Evolutionary conservation across 2,797 vertebrate species (phyloP).

Genomic region (Platalea minor): DNA sequence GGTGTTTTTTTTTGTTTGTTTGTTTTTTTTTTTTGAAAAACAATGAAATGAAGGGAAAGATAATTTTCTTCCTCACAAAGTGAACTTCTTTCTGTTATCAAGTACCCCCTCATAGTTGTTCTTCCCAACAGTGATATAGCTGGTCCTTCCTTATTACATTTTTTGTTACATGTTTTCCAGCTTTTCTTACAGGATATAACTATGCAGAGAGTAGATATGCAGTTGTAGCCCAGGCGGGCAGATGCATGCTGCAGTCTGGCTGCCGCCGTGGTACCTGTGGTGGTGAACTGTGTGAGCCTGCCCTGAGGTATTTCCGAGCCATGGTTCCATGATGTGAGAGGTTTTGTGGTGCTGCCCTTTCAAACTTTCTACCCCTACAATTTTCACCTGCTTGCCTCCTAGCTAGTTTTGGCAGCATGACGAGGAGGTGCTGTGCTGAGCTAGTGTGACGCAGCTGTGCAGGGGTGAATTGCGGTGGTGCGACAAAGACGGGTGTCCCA

Average conservation of each 20-base stretch:
- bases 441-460: neutral
- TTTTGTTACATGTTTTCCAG: neutral
- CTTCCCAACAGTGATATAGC: neutral
- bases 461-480: neutral
- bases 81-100: neutral
- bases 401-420: neutral
- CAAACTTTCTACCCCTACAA: neutral
- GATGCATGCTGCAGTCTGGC: neutral
- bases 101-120: neutral
- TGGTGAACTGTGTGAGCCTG: neutral
- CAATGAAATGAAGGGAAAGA: neutral
- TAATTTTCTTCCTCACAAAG: neutral
- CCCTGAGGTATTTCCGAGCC: neutral
- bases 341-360: neutral
- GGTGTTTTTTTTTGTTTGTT: no score
- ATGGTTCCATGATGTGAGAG: rapidly evolving
- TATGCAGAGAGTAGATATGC: neutral
- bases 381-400: neutral
- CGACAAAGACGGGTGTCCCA: neutral
- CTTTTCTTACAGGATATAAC: neutral
- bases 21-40: neutral
- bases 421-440: neutral
- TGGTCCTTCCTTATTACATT: neutral
- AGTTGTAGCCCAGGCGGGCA: neutral
- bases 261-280: neutral